Percentiles rank a stretch among this genome's conserved stretches.
Conservation (phyloP, 2,113 vertebrate species). For the Struthio camelus region DNA sequence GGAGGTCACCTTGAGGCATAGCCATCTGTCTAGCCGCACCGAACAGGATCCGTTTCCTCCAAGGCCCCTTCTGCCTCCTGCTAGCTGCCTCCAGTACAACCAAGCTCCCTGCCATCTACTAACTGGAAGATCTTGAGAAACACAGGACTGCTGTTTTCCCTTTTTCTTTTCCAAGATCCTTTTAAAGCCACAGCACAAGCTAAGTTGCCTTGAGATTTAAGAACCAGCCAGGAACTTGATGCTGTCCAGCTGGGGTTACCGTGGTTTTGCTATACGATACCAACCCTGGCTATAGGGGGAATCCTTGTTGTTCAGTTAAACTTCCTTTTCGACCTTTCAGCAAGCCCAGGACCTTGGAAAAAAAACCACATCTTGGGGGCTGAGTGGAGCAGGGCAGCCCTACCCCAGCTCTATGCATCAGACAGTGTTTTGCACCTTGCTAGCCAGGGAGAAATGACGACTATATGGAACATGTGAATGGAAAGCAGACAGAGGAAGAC, state of each 20-base stretch:
- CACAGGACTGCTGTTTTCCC: background rate
- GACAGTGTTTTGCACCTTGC: background rate
- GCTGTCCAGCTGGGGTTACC: constrained; percentile 12
- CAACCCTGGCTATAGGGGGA: constrained; percentile 14
- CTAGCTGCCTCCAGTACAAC: background rate
- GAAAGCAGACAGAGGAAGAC: background rate
- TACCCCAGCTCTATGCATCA: background rate
- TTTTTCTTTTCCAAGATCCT: background rate
- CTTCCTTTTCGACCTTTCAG: constrained; percentile 12
- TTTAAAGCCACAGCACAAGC: background rate
- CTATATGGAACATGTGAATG: background rate
- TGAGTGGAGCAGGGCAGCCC: background rate
- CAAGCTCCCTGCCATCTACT: background rate
- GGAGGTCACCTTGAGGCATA: background rate
- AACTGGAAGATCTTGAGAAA: background rate
- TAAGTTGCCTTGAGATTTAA: background rate
- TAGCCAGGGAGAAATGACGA: background rate
- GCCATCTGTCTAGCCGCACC: background rate
- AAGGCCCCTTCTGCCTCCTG: background rate
- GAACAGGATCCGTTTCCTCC: background rate
- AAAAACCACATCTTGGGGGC: background rate
- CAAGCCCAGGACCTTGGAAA: background rate
- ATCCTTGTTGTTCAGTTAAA: background rate
- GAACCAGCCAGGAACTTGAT: background rate
- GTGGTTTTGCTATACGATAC: background rate